These are phyloP conservation scores for Taxidea taxus DNA, from an alignment of 2,113 vertebrate genomes.

Conservation along the genomic window DNA sequence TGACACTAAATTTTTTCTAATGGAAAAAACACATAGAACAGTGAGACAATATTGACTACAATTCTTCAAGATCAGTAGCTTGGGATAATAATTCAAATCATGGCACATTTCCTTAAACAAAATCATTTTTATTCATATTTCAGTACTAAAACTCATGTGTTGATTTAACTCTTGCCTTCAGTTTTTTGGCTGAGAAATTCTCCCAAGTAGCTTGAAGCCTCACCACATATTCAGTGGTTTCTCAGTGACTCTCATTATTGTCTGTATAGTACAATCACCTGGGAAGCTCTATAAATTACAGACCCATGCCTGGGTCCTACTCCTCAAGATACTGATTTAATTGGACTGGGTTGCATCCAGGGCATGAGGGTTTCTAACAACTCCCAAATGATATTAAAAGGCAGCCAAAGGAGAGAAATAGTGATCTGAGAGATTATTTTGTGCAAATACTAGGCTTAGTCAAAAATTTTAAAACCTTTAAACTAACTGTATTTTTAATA, in stretches of 20 bases:
- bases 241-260: background rate
- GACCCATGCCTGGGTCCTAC: background rate
- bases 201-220: background rate
- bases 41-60: background rate
- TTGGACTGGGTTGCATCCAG: background rate
- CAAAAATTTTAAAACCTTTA: background rate
- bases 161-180: background rate
- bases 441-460: background rate
- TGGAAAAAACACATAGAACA: background rate
- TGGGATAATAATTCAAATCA: background rate
- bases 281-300: background rate
- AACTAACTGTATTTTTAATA: background rate
- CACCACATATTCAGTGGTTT: background rate
- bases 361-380: background rate
- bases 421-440: background rate
- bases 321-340: background rate
- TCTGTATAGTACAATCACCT: background rate
- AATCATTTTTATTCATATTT: background rate
- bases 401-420: background rate
- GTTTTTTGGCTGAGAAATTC: background rate
- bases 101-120: background rate
- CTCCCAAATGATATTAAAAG: background rate
- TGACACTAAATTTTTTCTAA: background rate
- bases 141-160: background rate
- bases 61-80: background rate